Base-by-base conservation (phyloP, 53 echinoderm and acorn worm species). In the Echinometra lucunter region DNA sequence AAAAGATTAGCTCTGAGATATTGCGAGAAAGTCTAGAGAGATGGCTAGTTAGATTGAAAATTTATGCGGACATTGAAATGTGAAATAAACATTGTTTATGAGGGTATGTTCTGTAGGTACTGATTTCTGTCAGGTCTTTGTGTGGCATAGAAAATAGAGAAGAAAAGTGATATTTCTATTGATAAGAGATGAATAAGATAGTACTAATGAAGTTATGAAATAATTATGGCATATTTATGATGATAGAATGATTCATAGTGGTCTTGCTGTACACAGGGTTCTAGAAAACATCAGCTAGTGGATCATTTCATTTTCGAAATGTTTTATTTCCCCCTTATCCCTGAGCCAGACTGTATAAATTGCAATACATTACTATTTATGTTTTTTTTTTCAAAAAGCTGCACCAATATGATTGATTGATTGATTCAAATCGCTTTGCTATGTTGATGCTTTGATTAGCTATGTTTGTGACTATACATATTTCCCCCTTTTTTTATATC, bases 181-280 rank as follows among this genome's bases (percentile, higher is more conserved):
- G 85, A 49, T 49, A 49, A 47, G 53, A n/a, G 85, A 85, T 85
- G 45, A 81, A 81, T 85, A 85, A 85, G 89, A 89, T 89, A 89
- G 89, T 89, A 89, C 89, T 89, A 89, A 89, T 89, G 58, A 89
- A 58, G 89, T 89, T 89, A 58, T 89, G 89, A 89, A 58, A 58
- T 89, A 58, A 38, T 58, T 35, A 60, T 58, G 89, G 89, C 60
- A 53, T 88, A 88, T 88, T 89, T 89, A 89, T 58, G 60, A 89
- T 89, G 45, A 17, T 58, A 89, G 89, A 58, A 89, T 60, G 89
- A 89, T 63, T 30, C n/a, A 13, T 53, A 10, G 37, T 49, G 38
- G 89, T 89, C 58, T 89, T 21, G 60, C 57, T 89, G 27, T 58
- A 47, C 57, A 89, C 89, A 89, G 89, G 89, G 89, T 89, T 60